phyloP scores from a whole-genome alignment of 1,140 invertebrate species.

The Drosophila sulfurigaster region DNA sequence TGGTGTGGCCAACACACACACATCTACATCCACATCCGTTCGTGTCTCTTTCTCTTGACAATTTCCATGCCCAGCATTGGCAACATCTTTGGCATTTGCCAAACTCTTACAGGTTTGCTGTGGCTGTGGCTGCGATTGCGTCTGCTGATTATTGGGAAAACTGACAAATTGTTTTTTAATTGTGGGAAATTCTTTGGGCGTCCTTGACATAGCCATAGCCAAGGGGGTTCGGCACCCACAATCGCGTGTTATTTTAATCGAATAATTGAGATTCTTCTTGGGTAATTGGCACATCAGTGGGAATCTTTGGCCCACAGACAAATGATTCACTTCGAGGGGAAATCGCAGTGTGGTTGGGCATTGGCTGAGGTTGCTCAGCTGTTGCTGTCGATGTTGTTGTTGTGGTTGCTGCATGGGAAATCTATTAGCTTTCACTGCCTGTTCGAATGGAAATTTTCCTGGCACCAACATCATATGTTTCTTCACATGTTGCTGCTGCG shows the following conservation, averaged over 20 bases:
- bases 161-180: slow-evolving; percentile 78
- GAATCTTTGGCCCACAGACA: slow-evolving; percentile 20
- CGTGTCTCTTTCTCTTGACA: slow-evolving; percentile 7
- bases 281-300: slow-evolving; percentile 30
- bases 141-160: slow-evolving; percentile 59
- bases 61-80: slow-evolving; percentile 39
- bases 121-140: not conserved
- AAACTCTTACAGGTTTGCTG: slow-evolving; percentile 34
- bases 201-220: slow-evolving; percentile 16
- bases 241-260: slow-evolving; percentile 27
- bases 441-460: slow-evolving; percentile 28
- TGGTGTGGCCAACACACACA: slow-evolving; percentile 41
- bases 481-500: not conserved
- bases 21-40: slow-evolving; percentile 20
- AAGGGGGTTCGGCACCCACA: slow-evolving; percentile 13
- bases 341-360: not conserved
- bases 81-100: slow-evolving; percentile 6
- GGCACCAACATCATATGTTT: not conserved
- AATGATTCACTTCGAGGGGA: slow-evolving; percentile 31
- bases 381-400: not conserved
- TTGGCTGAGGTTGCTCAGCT: not conserved
- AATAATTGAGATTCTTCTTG: slow-evolving; percentile 41
- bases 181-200: slow-evolving; percentile 63
- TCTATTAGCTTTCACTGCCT: not conserved
- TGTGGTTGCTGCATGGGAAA: slow-evolving; percentile 25